Evolutionary conservation across 2,888 invertebrate genomes (phyloP).

Genomic region (Hypselothyrea guttata): DNA sequence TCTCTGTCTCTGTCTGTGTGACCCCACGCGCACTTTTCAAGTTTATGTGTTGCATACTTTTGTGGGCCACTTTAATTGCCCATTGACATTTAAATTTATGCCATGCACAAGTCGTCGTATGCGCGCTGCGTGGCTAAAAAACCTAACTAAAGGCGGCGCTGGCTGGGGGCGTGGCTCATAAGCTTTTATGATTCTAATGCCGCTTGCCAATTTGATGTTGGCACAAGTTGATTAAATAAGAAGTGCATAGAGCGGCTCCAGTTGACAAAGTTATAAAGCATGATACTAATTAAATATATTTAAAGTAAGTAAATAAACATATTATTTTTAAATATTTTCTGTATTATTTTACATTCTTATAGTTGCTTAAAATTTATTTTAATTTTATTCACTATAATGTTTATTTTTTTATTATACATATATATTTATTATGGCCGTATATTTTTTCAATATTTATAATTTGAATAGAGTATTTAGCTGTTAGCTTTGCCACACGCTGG

Average conservation of each 20-base stretch:
- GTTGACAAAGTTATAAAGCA: too few relatives aligned
- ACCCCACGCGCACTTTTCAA: conserved; percentile 39
- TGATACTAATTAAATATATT: too few relatives aligned
- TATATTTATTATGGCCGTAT: too few relatives aligned
- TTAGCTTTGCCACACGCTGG: neutral
- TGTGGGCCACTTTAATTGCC: conserved; percentile 69
- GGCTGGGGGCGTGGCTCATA: conserved; percentile 14
- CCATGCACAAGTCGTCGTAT: conserved; percentile 19
- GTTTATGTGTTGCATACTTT: conserved; percentile 68
- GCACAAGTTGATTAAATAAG: conserved; percentile 48
- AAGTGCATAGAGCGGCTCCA: neutral
- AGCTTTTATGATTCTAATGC: conserved; percentile 52
- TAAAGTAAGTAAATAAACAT: too few relatives aligned
- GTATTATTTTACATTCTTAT: too few relatives aligned
- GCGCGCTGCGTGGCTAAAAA: conserved; percentile 24
- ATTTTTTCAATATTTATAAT: too few relatives aligned
- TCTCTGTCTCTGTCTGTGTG: too few relatives aligned
- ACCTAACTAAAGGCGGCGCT: conserved; percentile 21
- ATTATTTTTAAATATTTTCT: too few relatives aligned
- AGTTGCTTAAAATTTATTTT: too few relatives aligned
- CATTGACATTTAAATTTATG: conserved; percentile 71
- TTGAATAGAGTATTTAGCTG: conserved; percentile 24
- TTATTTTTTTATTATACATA: too few relatives aligned
- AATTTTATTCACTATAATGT: too few relatives aligned
- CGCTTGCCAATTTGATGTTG: conserved; percentile 56